A percentile compares a stretch with the other conserved stretches of the same genome.
Evolutionary conservation across 2,797 vertebrate genomes (phyloP).

Genomic region (Cynopterus sphinx): DNA sequence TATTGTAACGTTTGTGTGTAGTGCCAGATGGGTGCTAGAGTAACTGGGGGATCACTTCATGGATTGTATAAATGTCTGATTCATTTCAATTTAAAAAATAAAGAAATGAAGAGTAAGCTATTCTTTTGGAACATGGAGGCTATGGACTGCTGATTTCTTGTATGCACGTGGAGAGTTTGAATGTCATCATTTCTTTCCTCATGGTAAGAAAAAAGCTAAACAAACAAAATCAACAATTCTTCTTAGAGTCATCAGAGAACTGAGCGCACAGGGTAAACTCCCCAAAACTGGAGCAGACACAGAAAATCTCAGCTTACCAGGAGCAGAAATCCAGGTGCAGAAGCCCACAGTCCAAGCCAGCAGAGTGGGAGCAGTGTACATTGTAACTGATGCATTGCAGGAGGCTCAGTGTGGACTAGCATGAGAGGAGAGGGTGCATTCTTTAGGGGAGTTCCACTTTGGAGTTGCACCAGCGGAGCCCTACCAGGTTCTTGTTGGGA

Average conservation of each 20-base stretch:
- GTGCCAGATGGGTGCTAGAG: no score
- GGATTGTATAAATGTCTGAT: no score
- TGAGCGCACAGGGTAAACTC: neutral
- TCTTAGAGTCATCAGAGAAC: neutral
- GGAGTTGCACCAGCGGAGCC: neutral
- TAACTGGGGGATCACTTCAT: no score
- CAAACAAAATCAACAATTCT: neutral
- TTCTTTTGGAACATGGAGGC: neutral
- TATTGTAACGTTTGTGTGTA: no score
- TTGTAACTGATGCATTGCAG: no score
- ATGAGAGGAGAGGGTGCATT: neutral
- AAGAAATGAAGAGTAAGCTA: no score
- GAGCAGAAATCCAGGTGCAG: neutral
- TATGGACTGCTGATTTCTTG: neutral
- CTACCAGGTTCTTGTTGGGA: neutral
- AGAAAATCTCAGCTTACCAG: neutral
- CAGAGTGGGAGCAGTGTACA: neutral
- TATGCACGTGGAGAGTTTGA: neutral
- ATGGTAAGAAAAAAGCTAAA: neutral
- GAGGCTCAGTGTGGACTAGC: neutral
- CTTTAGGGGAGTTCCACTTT: neutral
- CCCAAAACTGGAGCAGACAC: neutral
- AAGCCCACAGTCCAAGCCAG: neutral
- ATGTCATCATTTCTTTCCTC: neutral
- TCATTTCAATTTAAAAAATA: no score